These are phyloP conservation scores for Steatornis caripensis DNA, from an alignment of 2,113 vertebrate genomes.

Conservation along the genomic window DNA sequence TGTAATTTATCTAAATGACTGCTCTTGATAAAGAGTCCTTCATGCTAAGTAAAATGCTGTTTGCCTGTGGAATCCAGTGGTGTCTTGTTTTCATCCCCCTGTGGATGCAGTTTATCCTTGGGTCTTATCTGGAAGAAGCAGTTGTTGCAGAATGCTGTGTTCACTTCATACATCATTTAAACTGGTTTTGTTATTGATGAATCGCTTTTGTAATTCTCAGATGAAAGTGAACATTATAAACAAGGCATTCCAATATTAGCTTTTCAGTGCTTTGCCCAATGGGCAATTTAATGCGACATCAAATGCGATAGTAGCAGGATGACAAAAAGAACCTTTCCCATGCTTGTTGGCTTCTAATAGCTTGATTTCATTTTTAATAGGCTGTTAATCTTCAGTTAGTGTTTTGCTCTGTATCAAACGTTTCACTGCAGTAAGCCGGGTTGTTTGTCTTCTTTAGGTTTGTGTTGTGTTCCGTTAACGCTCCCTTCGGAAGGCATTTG, in stretches of 20 bases:
- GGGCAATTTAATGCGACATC: slow-evolving; percentile 61
- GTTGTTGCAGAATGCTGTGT: slow-evolving; percentile 50
- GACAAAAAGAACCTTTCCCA: slow-evolving; percentile 44
- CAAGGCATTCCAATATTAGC: slow-evolving; percentile 44
- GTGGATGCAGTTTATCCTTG: slow-evolving; percentile 47
- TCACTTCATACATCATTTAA: slow-evolving; percentile 58
- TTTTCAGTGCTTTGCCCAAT: slow-evolving; percentile 52
- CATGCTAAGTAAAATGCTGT: slow-evolving; percentile 20
- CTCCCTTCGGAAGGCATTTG: slow-evolving; percentile 46
- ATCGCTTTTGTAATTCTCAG: slow-evolving; percentile 66
- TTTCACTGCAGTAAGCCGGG: slow-evolving; percentile 42
- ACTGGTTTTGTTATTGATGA: slow-evolving; percentile 66
- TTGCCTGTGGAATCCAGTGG: neutral
- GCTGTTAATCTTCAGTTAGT: slow-evolving; percentile 49
- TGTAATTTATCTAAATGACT: slow-evolving; percentile 55
- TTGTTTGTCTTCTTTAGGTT: slow-evolving; percentile 33
- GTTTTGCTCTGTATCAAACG: slow-evolving; percentile 51
- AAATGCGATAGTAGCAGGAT: slow-evolving; percentile 35
- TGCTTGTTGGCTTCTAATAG: slow-evolving; percentile 47
- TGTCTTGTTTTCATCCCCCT: slow-evolving; percentile 44
- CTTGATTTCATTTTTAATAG: slow-evolving; percentile 66
- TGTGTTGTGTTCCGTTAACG: slow-evolving; percentile 50
- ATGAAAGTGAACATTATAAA: slow-evolving; percentile 66
- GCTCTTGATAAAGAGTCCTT: slow-evolving; percentile 53
- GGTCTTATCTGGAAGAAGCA: slow-evolving; percentile 67